A percentile compares a stretch with the other conserved stretches of the same genome.
phyloP scores from a whole-genome alignment of 23 tunicate genomes.

The Ciona savignyi region DNA sequence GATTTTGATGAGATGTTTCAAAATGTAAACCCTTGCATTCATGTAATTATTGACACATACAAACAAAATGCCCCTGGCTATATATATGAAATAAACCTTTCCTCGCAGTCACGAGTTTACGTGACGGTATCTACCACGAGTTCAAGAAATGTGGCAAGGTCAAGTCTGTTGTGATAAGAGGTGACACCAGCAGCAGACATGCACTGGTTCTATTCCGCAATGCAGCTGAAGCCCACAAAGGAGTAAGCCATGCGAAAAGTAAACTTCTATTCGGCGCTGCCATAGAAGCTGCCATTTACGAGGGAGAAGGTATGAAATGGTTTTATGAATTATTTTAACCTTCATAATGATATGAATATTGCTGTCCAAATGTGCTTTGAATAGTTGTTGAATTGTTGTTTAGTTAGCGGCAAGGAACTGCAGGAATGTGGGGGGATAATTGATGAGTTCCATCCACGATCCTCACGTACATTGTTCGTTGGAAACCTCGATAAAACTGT shows the following conservation, averaged over 20 bases:
- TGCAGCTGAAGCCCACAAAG: slow-evolving; percentile 76
- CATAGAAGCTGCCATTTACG: slow-evolving; percentile 82
- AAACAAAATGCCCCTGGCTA: slow-evolving; percentile 1
- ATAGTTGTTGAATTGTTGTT: neutral
- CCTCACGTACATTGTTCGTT: slow-evolving; percentile 75
- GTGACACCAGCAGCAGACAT: slow-evolving; percentile 61
- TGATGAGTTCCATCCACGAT: slow-evolving; percentile 83
- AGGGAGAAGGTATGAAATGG: slow-evolving; percentile 68
- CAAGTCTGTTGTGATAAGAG: slow-evolving; percentile 78
- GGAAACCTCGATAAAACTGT: slow-evolving; percentile 88
- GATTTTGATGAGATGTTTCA: no score
- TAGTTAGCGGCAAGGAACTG: slow-evolving; percentile 84
- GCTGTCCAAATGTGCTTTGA: neutral
- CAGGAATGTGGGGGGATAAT: slow-evolving; percentile 93
- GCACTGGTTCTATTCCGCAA: slow-evolving; percentile 82
- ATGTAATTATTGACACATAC: no score
- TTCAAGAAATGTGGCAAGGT: slow-evolving; percentile 91
- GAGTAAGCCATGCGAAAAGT: slow-evolving; percentile 67
- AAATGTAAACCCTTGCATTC: no score
- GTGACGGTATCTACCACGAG: slow-evolving; percentile 87
- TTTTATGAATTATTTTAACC: neutral
- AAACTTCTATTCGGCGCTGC: slow-evolving; percentile 89
- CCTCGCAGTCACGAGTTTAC: slow-evolving; percentile 46
- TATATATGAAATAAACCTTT: neutral
- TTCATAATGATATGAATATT: no score